A percentile compares a stretch with the other conserved stretches of the same genome.
phyloP scores from a whole-genome alignment of 53 echinoderm and acorn worm genomes.

The Luidia sarsii region DNA sequence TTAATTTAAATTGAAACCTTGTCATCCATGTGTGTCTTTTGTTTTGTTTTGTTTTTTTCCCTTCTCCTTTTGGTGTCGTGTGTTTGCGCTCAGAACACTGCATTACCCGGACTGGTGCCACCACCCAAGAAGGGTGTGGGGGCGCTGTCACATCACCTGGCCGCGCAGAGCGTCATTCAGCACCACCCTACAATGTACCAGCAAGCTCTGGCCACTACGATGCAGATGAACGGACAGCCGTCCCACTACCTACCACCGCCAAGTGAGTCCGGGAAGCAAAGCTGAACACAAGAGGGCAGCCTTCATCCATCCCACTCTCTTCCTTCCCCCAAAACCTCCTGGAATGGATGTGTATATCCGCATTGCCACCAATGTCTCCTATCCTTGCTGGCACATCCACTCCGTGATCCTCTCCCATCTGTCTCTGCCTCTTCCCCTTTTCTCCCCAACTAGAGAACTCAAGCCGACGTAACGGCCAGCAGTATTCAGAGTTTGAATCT shows the following conservation, averaged over 20 bases:
- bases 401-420: too few relatives aligned
- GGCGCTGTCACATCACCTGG: constrained; percentile 26
- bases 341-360: too few relatives aligned
- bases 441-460: too few relatives aligned
- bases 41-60: not conserved
- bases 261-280: constrained; percentile 13
- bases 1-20: too few relatives aligned
- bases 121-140: constrained; percentile 53
- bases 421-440: too few relatives aligned
- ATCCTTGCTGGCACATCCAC: too few relatives aligned
- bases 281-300: too few relatives aligned
- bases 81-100: constrained; percentile 16
- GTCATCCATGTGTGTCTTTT: constrained; percentile 1
- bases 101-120: constrained; percentile 57
- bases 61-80: not conserved
- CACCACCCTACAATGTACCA: constrained; percentile 52
- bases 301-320: not conserved
- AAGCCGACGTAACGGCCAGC: too few relatives aligned
- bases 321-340: not conserved
- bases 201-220: constrained; percentile 16
- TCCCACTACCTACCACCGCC: constrained; percentile 44
- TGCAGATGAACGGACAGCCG: constrained; percentile 42
- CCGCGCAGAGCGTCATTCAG: constrained; percentile 26
- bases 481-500: too few relatives aligned
- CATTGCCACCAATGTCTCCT: not conserved